These are phyloP conservation scores for Indicator maculatus DNA, from an alignment of 2,113 vertebrate genomes.

Conservation along the genomic window DNA sequence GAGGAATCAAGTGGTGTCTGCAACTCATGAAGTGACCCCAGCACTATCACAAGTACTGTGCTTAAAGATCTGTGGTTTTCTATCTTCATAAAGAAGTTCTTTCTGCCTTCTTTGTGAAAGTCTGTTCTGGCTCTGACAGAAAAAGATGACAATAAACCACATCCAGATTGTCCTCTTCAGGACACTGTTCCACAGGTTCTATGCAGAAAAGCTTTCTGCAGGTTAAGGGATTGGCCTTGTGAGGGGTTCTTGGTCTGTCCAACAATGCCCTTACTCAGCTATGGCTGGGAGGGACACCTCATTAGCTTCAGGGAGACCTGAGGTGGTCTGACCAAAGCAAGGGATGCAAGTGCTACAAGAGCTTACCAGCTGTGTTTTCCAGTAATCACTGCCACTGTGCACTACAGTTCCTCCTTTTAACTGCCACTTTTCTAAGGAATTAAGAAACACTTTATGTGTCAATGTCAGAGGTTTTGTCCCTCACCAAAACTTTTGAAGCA, in stretches of 20 bases:
- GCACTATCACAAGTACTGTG: neutral
- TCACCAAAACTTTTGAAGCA: neutral
- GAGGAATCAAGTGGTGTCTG: neutral
- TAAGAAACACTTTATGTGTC: neutral
- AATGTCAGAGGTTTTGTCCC: neutral
- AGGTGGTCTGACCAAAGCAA: neutral
- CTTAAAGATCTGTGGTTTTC: neutral
- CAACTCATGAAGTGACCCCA: neutral
- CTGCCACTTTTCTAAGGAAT: neutral
- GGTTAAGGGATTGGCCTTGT: neutral
- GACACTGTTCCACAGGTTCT: accelerated
- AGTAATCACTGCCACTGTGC: neutral
- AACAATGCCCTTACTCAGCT: accelerated
- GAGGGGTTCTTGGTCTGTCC: neutral
- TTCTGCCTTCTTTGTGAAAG: neutral
- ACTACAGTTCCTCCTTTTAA: neutral
- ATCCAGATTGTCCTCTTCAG: neutral
- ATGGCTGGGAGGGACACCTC: neutral
- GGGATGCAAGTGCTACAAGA: neutral
- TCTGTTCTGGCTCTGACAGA: neutral
- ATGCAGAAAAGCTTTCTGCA: neutral
- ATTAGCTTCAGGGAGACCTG: neutral
- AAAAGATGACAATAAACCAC: neutral
- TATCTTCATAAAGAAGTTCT: too few species aligned
- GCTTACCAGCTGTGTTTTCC: neutral